Percentiles rank a stretch among this genome's conserved stretches.
Evolutionary conservation across 2,888 invertebrate genomes (phyloP).

Genomic region (Pterobdella sp.): DNA sequence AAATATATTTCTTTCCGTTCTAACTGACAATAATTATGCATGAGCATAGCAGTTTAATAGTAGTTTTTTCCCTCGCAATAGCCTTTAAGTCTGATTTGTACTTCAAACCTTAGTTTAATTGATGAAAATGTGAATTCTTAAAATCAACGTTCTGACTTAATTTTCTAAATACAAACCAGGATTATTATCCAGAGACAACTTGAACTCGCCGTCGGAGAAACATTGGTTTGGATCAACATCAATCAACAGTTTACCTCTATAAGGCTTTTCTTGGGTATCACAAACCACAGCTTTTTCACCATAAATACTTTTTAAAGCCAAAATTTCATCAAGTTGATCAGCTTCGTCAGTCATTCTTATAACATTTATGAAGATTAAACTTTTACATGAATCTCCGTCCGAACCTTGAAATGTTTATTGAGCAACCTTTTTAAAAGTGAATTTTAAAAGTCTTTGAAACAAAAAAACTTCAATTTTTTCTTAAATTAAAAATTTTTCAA

Average conservation of each 20-base stretch:
- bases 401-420: background rate
- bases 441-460: background rate
- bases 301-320: constrained; percentile 23
- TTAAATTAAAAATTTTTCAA: background rate
- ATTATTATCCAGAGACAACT: background rate
- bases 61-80: too few species aligned
- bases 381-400: background rate
- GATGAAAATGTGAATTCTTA: too few species aligned
- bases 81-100: too few species aligned
- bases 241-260: background rate
- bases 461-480: background rate
- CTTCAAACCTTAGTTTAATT: too few species aligned
- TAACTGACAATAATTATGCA: too few species aligned
- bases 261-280: constrained; percentile 8
- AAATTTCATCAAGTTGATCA: constrained; percentile 20
- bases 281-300: constrained; percentile 7
- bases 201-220: background rate
- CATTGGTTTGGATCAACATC: background rate
- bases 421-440: background rate
- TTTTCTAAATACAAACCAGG: background rate
- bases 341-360: constrained; percentile 13
- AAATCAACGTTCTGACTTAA: too few species aligned
- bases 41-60: too few species aligned
- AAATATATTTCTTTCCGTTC: too few species aligned
- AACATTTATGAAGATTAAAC: too few species aligned